Conservation (phyloP, 2,888 invertebrate species). For the Pyrgus malvae region DNA sequence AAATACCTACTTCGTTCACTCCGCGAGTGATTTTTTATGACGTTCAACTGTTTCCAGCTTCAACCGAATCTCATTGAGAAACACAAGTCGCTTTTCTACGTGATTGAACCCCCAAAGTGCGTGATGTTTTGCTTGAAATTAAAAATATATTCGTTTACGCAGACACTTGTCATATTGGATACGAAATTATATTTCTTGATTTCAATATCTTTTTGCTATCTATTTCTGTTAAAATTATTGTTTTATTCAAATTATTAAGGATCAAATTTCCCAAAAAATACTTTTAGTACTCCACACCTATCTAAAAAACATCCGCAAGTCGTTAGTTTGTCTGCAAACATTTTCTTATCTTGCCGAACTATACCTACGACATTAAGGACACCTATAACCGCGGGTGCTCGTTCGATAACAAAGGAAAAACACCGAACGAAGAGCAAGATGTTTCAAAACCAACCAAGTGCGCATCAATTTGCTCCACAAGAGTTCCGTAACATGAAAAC, state of each 20-base stretch:
- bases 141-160: neutral
- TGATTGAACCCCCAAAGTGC: constrained; percentile 9
- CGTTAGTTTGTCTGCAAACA: constrained; percentile 28
- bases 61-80: constrained; percentile 9
- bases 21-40: constrained; percentile 31
- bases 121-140: constrained; percentile 12
- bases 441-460: no score
- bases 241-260: no score
- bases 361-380: constrained; percentile 49
- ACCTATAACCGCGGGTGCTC: constrained; percentile 57
- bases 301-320: neutral
- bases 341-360: constrained; percentile 36
- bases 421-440: constrained; percentile 76
- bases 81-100: constrained; percentile 20
- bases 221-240: no score
- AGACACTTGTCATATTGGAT: no score
- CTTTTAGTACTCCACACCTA: neutral
- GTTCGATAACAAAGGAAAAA: constrained; percentile 80
- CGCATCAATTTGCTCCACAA: no score
- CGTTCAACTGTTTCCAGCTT: constrained; percentile 23
- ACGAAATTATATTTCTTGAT: no score
- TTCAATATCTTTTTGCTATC: no score
- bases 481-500: no score
- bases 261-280: neutral
- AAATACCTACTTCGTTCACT: constrained; percentile 30